These are phyloP conservation scores for Papilio protenor DNA, from an alignment of 2,888 invertebrate species.

Conservation along the genomic window DNA sequence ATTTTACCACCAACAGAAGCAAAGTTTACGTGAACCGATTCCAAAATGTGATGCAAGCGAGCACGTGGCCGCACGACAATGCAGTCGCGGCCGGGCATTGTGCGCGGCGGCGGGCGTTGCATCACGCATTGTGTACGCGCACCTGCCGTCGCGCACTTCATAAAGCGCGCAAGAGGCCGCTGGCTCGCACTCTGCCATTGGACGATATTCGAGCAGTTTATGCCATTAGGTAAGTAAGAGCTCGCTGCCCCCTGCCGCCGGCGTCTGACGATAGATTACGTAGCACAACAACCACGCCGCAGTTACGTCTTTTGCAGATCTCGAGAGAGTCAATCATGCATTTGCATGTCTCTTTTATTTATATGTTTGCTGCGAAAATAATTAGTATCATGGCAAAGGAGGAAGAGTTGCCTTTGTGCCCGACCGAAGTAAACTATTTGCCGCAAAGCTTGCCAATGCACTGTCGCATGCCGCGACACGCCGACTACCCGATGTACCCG, in stretches of 20 bases:
- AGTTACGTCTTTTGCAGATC: background rate
- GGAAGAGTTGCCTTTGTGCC: constrained; percentile 70
- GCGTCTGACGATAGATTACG: background rate
- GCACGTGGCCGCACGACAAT: constrained; percentile 3
- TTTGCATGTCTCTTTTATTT: constrained; percentile 42
- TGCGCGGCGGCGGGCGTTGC: background rate
- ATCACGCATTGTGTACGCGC: constrained; percentile 14
- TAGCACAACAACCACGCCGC: background rate
- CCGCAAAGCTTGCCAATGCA: constrained; percentile 78
- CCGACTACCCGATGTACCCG: constrained; percentile 49
- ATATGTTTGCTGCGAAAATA: constrained; percentile 49
- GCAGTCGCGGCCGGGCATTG: background rate
- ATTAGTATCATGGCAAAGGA: constrained; percentile 52
- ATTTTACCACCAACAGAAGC: background rate
- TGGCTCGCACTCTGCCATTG: constrained; percentile 11
- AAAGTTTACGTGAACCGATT: background rate
- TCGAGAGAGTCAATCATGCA: constrained; percentile 55
- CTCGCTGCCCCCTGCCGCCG: background rate
- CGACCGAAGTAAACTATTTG: constrained; percentile 67
- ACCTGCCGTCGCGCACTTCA: constrained; percentile 8
- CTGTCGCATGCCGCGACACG: constrained; percentile 68
- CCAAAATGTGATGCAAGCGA: background rate
- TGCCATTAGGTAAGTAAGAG: constrained; percentile 43
- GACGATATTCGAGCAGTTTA: constrained; percentile 44
- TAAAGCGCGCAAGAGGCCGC: background rate